Evolutionary conservation across 2,797 vertebrate genomes (phyloP), one percentile per base, ranked within the genome.

Genomic region (Sebastes taczanowskii): DNA sequence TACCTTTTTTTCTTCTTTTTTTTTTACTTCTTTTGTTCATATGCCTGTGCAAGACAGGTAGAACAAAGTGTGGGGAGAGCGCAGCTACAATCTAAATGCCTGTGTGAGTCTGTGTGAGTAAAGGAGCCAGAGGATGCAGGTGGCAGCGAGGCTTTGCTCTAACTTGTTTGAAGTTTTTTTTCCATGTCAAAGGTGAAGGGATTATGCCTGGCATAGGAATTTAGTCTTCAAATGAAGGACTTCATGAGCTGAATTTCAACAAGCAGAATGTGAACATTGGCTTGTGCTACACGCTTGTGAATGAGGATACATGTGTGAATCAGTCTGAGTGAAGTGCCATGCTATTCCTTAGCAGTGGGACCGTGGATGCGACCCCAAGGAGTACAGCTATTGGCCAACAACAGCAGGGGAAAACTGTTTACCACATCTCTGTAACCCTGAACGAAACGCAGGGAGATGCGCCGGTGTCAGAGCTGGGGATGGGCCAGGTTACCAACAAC

Each of bases 191-290:
- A 94, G 94, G 94, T 95, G 94, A 95, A 91, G 94, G 46, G 95
- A 96, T 96, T 96, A 94, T 93, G 79, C 86, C 88, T 91, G 89
- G 82, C 87, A 91, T 85, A 90, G 93, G 94, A 95, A 96, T 95
- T 92, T 88, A 80, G 90, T 88, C 90, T 86, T 91, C 91, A 92
- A 88, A 83, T 94, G 90, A 93, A 89, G 82, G 87, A 92, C 90
- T 94, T 83, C n/a, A 69, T 81, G 75, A 90, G 85, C 78, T 78
- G 89, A 90, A 89, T 80, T 74, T 78, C 77, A 71, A 79, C 66
- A 64, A 77, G 68, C 78, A 81, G 78, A 74, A 80, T 87, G 79
- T 85, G 76, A 86, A 66, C 71, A 58, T 20, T 74, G 76, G 56
- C 60, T 78, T 71, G 63, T 71, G 62, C 71, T 82, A 16, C 68